These are phyloP conservation scores for Enteromius fasciolatus DNA, from an alignment of 2,797 vertebrate genomes.

Conservation along the genomic window DNA sequence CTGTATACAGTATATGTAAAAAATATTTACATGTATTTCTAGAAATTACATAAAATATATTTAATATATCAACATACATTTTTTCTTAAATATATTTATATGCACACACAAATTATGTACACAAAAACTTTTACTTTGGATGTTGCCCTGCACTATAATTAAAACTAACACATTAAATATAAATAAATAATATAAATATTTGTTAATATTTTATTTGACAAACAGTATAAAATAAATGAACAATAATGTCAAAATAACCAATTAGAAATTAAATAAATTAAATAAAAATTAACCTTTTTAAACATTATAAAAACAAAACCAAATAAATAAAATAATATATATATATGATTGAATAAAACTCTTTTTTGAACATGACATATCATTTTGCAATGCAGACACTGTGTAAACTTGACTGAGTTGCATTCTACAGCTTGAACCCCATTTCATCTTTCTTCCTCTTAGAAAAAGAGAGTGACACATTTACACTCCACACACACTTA, in stretches of 20 bases:
- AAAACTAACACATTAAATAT: too few species aligned
- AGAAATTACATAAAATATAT: too few species aligned
- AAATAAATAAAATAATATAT: neutral
- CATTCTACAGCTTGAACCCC: neutral
- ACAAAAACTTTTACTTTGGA: too few species aligned
- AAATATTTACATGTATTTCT: too few species aligned
- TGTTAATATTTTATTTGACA: neutral
- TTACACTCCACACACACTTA: neutral
- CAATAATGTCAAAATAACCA: neutral
- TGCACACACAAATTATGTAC: too few species aligned
- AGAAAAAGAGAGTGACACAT: neutral
- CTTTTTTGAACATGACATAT: neutral
- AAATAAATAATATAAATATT: too few species aligned
- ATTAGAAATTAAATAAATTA: neutral
- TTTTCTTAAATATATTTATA: too few species aligned
- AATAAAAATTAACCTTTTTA: neutral
- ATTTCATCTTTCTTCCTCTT: neutral
- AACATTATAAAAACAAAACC: neutral
- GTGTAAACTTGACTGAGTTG: neutral
- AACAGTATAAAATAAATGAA: neutral
- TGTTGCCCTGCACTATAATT: too few species aligned
- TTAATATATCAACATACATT: too few species aligned
- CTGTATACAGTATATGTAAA: too few species aligned
- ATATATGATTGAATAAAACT: neutral
- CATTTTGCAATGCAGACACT: neutral